These are phyloP conservation scores for Tiphia femorata DNA, from an alignment of 2,888 invertebrate species.

Conservation along the genomic window DNA sequence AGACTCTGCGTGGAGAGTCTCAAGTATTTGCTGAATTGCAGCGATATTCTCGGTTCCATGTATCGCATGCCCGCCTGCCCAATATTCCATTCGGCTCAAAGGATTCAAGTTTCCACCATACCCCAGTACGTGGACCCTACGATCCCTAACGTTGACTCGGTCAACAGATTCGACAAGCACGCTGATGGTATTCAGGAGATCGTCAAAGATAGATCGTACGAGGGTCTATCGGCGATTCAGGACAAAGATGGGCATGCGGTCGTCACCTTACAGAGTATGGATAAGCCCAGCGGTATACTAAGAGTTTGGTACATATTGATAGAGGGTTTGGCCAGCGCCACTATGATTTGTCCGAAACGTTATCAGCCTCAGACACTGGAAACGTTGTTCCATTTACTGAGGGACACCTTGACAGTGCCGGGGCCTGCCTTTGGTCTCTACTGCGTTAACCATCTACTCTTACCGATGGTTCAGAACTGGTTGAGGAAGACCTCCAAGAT, in stretches of 20 bases:
- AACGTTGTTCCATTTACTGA: conserved; percentile 86
- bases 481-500: conserved; percentile 79
- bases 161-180: conserved; percentile 75
- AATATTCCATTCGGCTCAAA: conserved; percentile 89
- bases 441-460: conserved; percentile 90
- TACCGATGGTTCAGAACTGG: conserved; percentile 96
- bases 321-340: conserved; percentile 86
- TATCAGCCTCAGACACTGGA: conserved; percentile 90
- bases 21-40: conserved; percentile 87
- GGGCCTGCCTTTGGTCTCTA: conserved; percentile 92
- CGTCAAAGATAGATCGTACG: conserved; percentile 77
- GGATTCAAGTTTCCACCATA: conserved; percentile 82
- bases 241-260: conserved; percentile 71
- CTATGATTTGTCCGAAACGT: conserved; percentile 82
- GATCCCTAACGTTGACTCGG: conserved; percentile 83
- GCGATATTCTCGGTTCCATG: conserved; percentile 90
- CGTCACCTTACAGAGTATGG: conserved; percentile 76
- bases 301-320: conserved; percentile 92
- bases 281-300: conserved; percentile 85
- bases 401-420: conserved; percentile 82
- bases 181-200: conserved; percentile 77
- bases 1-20: conserved; percentile 82
- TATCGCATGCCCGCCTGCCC: conserved; percentile 96
- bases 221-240: conserved; percentile 71
- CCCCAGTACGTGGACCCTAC: conserved; percentile 86